phyloP scores from a whole-genome alignment of 2,797 vertebrate species.

The Acanthis flammea region DNA sequence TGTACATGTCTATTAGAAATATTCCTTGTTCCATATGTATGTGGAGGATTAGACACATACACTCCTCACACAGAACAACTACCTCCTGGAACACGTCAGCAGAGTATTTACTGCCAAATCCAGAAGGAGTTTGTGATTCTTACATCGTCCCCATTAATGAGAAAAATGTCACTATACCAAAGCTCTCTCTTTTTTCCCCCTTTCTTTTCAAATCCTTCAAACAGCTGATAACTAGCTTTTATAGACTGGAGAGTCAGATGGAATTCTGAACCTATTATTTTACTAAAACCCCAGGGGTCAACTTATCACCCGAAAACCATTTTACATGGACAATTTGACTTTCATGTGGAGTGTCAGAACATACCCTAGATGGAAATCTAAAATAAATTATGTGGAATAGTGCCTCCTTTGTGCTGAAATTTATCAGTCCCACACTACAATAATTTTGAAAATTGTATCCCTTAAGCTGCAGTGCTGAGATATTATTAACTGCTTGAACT shows the following conservation, averaged over 20 bases:
- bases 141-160: conserved; percentile 73
- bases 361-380: conserved; percentile 78
- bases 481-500: conserved; percentile 77
- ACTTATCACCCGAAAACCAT: conserved; percentile 80
- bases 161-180: conserved; percentile 74
- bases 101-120: conserved; percentile 76
- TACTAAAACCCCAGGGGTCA: conserved; percentile 77
- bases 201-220: conserved; percentile 77
- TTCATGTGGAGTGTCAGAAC: conserved; percentile 78
- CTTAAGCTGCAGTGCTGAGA: conserved; percentile 74
- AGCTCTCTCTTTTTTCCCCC: conserved; percentile 51
- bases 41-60: conserved; percentile 55
- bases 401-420: conserved; percentile 74
- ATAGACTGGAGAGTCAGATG: conserved; percentile 76
- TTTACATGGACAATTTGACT: conserved; percentile 82
- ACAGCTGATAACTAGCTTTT: conserved; percentile 78
- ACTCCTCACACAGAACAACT: conserved; percentile 44
- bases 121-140: conserved; percentile 64
- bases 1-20: conserved; percentile 13
- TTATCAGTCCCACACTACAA: conserved; percentile 79
- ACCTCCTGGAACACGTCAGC: conserved; percentile 66
- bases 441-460: conserved; percentile 80
- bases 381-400: conserved; percentile 80
- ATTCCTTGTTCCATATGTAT: conserved; percentile 34
- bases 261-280: conserved; percentile 79